Evolutionary conservation across 2,888 invertebrate species (phyloP).

Genomic region (Baronia brevicornis): DNA sequence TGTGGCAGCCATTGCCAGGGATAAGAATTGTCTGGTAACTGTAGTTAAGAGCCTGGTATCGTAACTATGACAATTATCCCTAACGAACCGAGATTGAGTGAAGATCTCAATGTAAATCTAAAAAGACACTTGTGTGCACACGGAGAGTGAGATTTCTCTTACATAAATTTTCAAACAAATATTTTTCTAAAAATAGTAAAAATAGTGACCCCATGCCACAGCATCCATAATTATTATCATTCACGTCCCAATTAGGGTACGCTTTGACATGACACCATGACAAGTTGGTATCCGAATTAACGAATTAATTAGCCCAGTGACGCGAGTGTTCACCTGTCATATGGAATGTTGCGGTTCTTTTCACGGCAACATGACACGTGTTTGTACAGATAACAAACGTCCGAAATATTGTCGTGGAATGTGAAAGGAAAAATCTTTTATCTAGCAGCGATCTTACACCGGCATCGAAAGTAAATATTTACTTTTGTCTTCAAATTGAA

Average conservation of each 20-base stretch:
- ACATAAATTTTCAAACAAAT: too few species aligned
- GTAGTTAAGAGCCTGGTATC: too few species aligned
- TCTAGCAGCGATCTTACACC: not conserved
- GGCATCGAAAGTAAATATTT: not conserved
- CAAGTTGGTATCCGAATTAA: slow-evolving; percentile 11
- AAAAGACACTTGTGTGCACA: too few species aligned
- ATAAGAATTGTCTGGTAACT: too few species aligned
- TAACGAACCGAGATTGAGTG: too few species aligned
- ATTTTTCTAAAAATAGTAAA: too few species aligned
- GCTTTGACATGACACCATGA: slow-evolving; percentile 6
- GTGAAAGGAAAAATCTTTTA: slow-evolving; percentile 11
- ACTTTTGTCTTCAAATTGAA: too few species aligned
- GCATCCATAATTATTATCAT: slow-evolving; percentile 4
- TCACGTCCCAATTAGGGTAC: slow-evolving; percentile 8
- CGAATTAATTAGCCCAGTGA: slow-evolving; percentile 15
- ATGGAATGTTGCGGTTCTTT: slow-evolving; percentile 7
- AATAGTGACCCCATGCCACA: too few species aligned
- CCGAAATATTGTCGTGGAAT: slow-evolving; percentile 13
- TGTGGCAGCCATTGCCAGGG: too few species aligned
- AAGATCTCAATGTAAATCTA: too few species aligned
- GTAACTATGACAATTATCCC: too few species aligned
- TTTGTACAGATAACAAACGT: slow-evolving; percentile 11
- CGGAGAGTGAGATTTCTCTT: too few species aligned
- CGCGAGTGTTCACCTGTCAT: slow-evolving; percentile 12
- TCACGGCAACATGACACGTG: slow-evolving; percentile 10